A percentile compares a stretch with the other conserved stretches of the same genome.
These are phyloP conservation scores for Laticauda colubrina DNA, from an alignment of 2,113 vertebrate species.

Conservation along the genomic window DNA sequence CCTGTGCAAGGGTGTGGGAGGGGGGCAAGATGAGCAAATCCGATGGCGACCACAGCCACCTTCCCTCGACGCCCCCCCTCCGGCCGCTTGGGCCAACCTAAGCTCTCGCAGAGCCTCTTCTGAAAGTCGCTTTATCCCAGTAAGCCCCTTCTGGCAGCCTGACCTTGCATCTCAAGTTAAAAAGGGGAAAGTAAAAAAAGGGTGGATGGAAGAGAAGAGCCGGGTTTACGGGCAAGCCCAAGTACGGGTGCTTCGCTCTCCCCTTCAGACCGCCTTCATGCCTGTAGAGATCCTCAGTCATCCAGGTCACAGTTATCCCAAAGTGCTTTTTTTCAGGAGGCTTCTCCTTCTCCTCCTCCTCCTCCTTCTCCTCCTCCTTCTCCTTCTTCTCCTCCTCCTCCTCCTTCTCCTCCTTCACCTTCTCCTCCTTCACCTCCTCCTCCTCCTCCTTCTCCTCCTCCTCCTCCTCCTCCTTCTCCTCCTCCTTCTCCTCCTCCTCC, in stretches of 20 bases:
- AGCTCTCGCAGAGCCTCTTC: neutral
- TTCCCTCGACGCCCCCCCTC: neutral
- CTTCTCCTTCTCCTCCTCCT: too few relatives aligned
- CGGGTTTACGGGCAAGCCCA: neutral
- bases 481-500: too few relatives aligned
- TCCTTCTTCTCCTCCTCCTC: too few relatives aligned
- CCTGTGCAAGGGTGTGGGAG: neutral
- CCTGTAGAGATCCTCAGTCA: too few relatives aligned
- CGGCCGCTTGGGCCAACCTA: neutral
- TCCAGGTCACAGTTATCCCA: too few relatives aligned
- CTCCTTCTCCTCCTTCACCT: too few relatives aligned
- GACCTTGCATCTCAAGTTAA: neutral
- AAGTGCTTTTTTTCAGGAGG: too few relatives aligned
- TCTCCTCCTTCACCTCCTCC: too few relatives aligned
- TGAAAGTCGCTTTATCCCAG: neutral
- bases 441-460: too few relatives aligned
- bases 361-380: too few relatives aligned
- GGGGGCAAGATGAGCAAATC: neutral
- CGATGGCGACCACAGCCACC: neutral
- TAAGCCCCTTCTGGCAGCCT: neutral
- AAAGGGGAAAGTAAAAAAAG: neutral
- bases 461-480: too few relatives aligned
- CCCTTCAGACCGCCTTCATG: neutral
- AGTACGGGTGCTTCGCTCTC: neutral
- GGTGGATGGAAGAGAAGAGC: neutral